These are phyloP conservation scores for Lepidocyrtoides sp. DNA, from an alignment of 2,888 invertebrate species.

Conservation along the genomic window DNA sequence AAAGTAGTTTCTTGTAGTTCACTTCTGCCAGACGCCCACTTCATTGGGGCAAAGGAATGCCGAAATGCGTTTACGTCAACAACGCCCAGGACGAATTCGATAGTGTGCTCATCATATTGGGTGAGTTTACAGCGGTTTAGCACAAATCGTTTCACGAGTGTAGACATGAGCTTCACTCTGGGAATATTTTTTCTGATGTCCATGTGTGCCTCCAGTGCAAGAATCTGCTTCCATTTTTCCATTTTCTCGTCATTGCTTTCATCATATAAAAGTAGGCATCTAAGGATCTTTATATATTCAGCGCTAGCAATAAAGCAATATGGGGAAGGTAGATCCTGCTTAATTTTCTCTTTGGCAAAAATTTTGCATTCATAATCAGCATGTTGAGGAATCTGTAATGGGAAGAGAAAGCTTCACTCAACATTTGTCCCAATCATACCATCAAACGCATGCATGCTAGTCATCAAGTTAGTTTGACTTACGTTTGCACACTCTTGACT, in stretches of 20 bases:
- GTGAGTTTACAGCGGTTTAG: constrained; percentile 62
- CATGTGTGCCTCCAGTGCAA: constrained; percentile 78
- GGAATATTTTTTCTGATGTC: constrained; percentile 73
- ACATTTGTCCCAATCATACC: too few relatives aligned
- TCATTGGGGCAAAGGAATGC: constrained; percentile 73
- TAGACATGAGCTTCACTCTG: constrained; percentile 72
- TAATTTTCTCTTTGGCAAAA: constrained; percentile 75
- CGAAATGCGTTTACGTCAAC: constrained; percentile 82
- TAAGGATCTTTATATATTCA: constrained; percentile 81
- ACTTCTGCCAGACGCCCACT: not conserved
- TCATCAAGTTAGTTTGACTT: not conserved
- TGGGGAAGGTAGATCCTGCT: constrained; percentile 64
- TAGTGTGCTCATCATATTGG: constrained; percentile 67
- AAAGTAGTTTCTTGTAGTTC: not conserved
- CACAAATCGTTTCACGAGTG: constrained; percentile 72
- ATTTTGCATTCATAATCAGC: constrained; percentile 80
- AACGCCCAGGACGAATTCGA: constrained; percentile 79
- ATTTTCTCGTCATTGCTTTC: constrained; percentile 61
- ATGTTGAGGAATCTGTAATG: constrained; percentile 77
- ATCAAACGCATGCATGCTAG: not conserved
- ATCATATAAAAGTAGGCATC: constrained; percentile 76
- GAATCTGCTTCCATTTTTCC: constrained; percentile 74
- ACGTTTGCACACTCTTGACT: constrained; percentile 89
- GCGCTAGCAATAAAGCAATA: constrained; percentile 68
- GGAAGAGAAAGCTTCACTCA: too few relatives aligned